Conservation (phyloP, 2,797 vertebrate genomes). For the Pyrocephalus nanus region DNA sequence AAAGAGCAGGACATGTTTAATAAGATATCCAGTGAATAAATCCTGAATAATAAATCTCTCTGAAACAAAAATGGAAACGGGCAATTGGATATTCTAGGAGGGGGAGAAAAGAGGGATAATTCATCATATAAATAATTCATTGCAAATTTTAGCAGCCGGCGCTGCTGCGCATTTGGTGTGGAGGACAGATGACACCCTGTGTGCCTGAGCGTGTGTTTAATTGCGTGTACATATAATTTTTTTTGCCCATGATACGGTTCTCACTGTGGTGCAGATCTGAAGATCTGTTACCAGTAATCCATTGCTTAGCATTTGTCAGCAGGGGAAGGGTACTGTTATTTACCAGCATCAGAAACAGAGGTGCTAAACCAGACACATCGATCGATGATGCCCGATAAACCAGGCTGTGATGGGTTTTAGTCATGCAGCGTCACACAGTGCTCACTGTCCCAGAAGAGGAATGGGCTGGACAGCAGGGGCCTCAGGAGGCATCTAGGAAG, state of each 20-base stretch:
- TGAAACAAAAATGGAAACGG: not conserved
- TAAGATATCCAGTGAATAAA: not conserved
- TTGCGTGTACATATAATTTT: not conserved
- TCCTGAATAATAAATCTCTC: not conserved
- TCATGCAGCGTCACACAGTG: not conserved
- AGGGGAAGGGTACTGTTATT: not conserved
- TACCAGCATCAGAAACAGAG: not conserved
- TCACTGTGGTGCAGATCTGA: not conserved
- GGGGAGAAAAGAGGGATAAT: slow-evolving; percentile 1
- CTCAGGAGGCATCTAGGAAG: not conserved
- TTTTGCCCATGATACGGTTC: not conserved
- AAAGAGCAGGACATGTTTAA: slow-evolving; percentile 30
- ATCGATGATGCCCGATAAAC: not conserved
- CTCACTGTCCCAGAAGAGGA: not conserved
- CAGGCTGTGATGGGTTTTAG: not conserved
- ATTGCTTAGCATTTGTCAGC: not conserved
- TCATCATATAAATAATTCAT: slow-evolving; percentile 56
- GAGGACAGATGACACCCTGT: slow-evolving; percentile 6
- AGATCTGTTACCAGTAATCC: not conserved
- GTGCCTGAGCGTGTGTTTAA: not conserved
- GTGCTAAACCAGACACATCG: not conserved
- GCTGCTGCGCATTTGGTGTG: not conserved
- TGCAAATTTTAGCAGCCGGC: slow-evolving; percentile 19
- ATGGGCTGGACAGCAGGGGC: not conserved
- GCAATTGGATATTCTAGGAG: slow-evolving; percentile 44